phyloP scores from a whole-genome alignment of 2,888 invertebrate species.

The Coenonympha arcania region DNA sequence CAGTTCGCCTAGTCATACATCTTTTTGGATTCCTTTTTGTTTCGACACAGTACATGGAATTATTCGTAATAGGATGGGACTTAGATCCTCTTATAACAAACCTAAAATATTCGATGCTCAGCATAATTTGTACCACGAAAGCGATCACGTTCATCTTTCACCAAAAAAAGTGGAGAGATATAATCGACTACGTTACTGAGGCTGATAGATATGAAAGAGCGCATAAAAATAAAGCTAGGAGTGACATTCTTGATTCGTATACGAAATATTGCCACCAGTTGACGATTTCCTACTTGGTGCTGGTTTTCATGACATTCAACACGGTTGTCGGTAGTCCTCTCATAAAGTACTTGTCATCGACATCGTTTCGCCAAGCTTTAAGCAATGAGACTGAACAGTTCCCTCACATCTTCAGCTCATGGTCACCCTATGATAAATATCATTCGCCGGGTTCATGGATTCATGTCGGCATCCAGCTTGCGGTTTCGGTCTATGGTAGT shows the following conservation, averaged over 20 bases:
- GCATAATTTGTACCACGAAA: conserved; percentile 53
- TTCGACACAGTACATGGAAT: conserved; percentile 51
- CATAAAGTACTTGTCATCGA: conserved; percentile 43
- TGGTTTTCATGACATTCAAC: conserved; percentile 48
- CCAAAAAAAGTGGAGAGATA: conserved; percentile 48
- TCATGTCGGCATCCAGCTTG: conserved; percentile 46
- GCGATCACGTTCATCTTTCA: conserved; percentile 48
- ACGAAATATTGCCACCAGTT: conserved; percentile 52
- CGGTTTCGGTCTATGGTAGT: conserved; percentile 46
- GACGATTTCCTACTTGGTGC: conserved; percentile 53
- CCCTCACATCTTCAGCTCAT: conserved; percentile 60
- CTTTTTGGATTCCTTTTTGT: conserved; percentile 48
- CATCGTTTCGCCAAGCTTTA: conserved; percentile 41
- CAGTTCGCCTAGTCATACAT: conserved; percentile 41
- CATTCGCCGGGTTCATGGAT: conserved; percentile 53
- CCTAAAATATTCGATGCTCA: conserved; percentile 58
- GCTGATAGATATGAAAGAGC: conserved; percentile 54
- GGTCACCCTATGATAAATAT: conserved; percentile 59
- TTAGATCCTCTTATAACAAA: conserved; percentile 53
- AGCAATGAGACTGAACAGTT: conserved; percentile 49
- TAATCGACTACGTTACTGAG: conserved; percentile 50
- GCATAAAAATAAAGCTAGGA: conserved; percentile 33
- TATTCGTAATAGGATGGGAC: conserved; percentile 50
- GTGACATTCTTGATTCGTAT: conserved; percentile 43
- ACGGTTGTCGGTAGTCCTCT: conserved; percentile 44